Conservation (phyloP, 2,113 vertebrate species). For the Lamprologus callipterus region DNA sequence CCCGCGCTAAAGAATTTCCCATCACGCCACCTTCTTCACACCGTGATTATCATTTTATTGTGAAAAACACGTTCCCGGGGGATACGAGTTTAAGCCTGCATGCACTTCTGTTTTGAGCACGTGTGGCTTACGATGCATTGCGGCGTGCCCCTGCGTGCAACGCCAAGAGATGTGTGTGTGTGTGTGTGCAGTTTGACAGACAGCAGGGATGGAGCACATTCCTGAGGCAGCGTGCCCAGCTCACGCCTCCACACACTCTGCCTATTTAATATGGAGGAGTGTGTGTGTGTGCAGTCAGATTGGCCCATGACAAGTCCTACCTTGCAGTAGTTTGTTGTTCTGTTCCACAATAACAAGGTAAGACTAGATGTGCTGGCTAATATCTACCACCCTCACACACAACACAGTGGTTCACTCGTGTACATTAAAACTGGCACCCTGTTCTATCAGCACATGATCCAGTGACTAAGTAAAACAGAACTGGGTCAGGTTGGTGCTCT, state of each 20-base stretch:
- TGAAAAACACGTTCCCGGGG: neutral
- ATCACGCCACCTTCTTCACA: neutral
- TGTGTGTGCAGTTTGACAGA: neutral
- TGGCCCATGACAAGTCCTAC: neutral
- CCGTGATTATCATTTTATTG: neutral
- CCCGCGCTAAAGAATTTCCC: neutral
- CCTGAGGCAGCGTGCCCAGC: neutral
- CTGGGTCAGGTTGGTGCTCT: neutral
- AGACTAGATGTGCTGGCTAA: neutral
- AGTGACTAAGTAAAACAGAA: neutral
- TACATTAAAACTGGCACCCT: neutral
- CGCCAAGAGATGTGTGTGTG: neutral
- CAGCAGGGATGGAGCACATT: constrained; percentile 13
- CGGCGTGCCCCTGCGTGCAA: constrained; percentile 23
- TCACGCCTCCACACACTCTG: neutral
- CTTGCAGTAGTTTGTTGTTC: neutral
- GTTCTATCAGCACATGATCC: neutral
- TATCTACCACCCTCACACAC: neutral
- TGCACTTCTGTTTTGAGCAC: neutral
- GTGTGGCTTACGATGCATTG: neutral
- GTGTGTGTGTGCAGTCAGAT: neutral
- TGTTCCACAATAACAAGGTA: neutral
- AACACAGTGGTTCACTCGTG: neutral
- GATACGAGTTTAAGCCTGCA: neutral
- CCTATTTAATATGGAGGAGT: neutral